Conservation (phyloP, 2,888 invertebrate species). For the Encarsia formosa region DNA sequence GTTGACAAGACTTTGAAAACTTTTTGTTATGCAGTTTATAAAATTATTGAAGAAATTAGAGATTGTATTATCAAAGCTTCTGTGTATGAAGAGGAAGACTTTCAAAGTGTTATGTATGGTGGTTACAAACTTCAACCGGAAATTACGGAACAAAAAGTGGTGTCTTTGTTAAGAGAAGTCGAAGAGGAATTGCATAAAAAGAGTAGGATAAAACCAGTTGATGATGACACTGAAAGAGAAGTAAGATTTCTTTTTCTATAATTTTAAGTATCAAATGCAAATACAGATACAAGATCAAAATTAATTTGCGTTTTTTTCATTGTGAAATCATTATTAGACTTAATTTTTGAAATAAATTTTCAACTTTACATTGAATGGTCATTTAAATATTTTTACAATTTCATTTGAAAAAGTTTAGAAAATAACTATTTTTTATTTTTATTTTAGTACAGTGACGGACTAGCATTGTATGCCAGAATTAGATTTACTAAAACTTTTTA, state of each 20-base stretch:
- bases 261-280: background rate
- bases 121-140: slow-evolving; percentile 82
- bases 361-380: no score
- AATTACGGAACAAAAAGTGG: slow-evolving; percentile 74
- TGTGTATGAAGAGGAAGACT: slow-evolving; percentile 94
- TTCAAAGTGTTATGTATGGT: slow-evolving; percentile 88
- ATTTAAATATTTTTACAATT: slow-evolving; percentile 4
- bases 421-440: slow-evolving; percentile 11
- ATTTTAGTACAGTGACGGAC: slow-evolving; percentile 56
- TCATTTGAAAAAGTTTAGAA: background rate
- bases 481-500: slow-evolving; percentile 85
- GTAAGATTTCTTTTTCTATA: slow-evolving; percentile 34
- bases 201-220: slow-evolving; percentile 57
- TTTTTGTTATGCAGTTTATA: slow-evolving; percentile 83
- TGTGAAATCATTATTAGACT: no score
- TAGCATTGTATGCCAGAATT: slow-evolving; percentile 73
- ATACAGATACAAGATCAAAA: no score
- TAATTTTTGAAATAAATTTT: no score
- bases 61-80: slow-evolving; percentile 83
- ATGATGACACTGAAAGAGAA: slow-evolving; percentile 50
- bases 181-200: slow-evolving; percentile 84
- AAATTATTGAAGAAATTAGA: slow-evolving; percentile 82
- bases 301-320: no score
- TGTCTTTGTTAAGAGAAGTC: slow-evolving; percentile 79
- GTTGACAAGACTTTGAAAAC: slow-evolving; percentile 78